phyloP scores from a whole-genome alignment of 2,888 invertebrate genomes.

The Andrena trimmerana region DNA sequence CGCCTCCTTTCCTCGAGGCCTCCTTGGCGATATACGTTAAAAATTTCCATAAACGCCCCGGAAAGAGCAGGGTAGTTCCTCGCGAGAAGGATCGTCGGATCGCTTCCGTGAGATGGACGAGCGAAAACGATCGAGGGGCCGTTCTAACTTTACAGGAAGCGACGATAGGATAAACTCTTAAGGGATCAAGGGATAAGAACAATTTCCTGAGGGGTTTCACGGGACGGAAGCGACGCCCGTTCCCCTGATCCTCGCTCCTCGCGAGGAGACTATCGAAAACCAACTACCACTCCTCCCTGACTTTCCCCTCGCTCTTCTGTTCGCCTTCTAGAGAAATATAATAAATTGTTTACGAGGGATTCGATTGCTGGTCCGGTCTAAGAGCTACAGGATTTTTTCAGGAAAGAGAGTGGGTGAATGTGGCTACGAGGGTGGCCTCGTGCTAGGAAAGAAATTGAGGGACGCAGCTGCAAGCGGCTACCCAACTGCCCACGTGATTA shows the following conservation, averaged over 20 bases:
- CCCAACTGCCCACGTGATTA: slow-evolving; percentile 2
- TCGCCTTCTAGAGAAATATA: background rate
- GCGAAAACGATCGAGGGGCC: slow-evolving; percentile 52
- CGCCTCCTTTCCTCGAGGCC: background rate
- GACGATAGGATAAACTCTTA: slow-evolving; percentile 77
- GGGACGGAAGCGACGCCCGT: slow-evolving; percentile 70
- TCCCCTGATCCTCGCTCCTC: slow-evolving; percentile 69
- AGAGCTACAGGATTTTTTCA: too few relatives aligned
- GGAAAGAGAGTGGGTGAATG: too few relatives aligned
- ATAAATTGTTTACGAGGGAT: background rate
- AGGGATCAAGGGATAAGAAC: slow-evolving; percentile 78
- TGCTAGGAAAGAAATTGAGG: slow-evolving; percentile 23
- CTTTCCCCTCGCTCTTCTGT: background rate
- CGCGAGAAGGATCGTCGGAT: slow-evolving; percentile 57
- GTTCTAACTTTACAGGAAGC: slow-evolving; percentile 64
- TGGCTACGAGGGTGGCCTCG: background rate
- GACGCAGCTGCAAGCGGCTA: slow-evolving; percentile 7
- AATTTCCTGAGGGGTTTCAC: slow-evolving; percentile 75
- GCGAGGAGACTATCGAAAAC: slow-evolving; percentile 56
- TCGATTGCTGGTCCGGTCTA: too few relatives aligned
- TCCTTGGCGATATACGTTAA: slow-evolving; percentile 3
- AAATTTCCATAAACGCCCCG: slow-evolving; percentile 42
- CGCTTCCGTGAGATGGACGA: slow-evolving; percentile 44
- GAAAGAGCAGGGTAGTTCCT: slow-evolving; percentile 1
- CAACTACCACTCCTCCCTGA: slow-evolving; percentile 21